Evolutionary conservation across 2,888 invertebrate genomes (phyloP).

Genomic region (Cephus runcator): DNA sequence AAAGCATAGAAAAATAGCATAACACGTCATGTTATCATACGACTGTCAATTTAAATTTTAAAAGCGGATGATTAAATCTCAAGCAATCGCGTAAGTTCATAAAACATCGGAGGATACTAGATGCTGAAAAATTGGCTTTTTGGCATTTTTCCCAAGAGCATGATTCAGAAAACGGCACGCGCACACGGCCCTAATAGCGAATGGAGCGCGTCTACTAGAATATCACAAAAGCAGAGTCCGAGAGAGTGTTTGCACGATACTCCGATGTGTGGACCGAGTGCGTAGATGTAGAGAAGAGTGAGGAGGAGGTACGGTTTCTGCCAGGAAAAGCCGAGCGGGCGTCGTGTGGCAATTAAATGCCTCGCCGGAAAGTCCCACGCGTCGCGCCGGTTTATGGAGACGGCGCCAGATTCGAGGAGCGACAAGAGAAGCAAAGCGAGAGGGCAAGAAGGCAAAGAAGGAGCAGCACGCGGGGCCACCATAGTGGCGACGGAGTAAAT

Average conservation of each 20-base stretch:
- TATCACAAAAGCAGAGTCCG: not conserved
- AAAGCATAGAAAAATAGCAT: not conserved
- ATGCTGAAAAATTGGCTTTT: not conserved
- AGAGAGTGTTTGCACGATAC: not conserved
- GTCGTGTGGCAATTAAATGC: slow-evolving; percentile 3
- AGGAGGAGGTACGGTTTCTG: not conserved
- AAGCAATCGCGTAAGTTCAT: not conserved
- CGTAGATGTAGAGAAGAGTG: not conserved
- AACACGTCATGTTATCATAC: not conserved
- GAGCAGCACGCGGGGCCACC: not conserved
- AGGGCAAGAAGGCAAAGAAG: slow-evolving; percentile 11
- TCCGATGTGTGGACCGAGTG: not conserved
- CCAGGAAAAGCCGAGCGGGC: slow-evolving; percentile 1
- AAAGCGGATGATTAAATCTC: not conserved
- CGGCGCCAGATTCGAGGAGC: slow-evolving; percentile 31
- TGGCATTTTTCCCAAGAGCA: not conserved
- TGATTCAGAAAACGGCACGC: not conserved
- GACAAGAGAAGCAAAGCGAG: slow-evolving; percentile 21
- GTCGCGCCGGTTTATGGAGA: slow-evolving; percentile 29
- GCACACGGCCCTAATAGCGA: not conserved
- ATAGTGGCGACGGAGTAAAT: not conserved
- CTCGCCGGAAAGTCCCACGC: slow-evolving; percentile 31
- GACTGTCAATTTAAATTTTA: not conserved
- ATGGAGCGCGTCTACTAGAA: not conserved
- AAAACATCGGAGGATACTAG: not conserved